Conservation (phyloP, 2,888 invertebrate species). For the Caenorhabditis becei region DNA sequence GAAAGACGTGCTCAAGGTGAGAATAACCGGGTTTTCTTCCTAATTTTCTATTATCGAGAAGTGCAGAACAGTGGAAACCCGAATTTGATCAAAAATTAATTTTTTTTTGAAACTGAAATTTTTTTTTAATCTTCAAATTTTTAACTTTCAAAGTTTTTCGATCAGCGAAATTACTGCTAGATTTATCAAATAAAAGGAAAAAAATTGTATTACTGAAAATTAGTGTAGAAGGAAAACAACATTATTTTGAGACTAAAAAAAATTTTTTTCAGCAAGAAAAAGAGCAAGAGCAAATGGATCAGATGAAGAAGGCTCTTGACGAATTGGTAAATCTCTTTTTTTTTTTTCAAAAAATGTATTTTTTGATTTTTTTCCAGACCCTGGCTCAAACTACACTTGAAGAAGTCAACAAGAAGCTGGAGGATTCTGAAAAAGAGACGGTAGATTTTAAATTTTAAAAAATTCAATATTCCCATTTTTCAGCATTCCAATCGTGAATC, state of each 20-base stretch:
- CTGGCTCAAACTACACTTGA: conserved; percentile 25
- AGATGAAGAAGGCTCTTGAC: conserved; percentile 51
- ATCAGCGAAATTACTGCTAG: no score
- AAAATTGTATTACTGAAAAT: no score
- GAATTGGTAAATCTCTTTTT: conserved; percentile 22
- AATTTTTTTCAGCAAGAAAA: conserved; percentile 42
- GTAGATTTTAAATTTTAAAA: neutral
- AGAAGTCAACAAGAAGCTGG: conserved; percentile 26
- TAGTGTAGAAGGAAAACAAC: no score
- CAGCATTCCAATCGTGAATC: conserved; percentile 14
- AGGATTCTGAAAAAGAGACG: conserved; percentile 29
- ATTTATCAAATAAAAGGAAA: no score
- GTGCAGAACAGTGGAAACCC: neutral
- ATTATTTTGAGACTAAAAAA: no score
- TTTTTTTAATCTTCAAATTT: no score
- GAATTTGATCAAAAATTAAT: neutral
- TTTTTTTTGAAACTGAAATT: conserved; percentile 6
- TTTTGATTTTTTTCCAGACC: conserved; percentile 17
- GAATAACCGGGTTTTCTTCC: no score
- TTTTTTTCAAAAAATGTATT: conserved; percentile 2
- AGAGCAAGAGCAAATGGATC: conserved; percentile 19
- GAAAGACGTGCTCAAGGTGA: conserved; percentile 26
- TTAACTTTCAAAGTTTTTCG: no score
- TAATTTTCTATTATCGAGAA: no score
- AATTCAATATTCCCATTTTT: conserved; percentile 5